Evolutionary conservation across 2,888 invertebrate genomes (phyloP), one percentile per base, ranked within the genome.

Genomic region (Hirtodrosophila cameraria): DNA sequence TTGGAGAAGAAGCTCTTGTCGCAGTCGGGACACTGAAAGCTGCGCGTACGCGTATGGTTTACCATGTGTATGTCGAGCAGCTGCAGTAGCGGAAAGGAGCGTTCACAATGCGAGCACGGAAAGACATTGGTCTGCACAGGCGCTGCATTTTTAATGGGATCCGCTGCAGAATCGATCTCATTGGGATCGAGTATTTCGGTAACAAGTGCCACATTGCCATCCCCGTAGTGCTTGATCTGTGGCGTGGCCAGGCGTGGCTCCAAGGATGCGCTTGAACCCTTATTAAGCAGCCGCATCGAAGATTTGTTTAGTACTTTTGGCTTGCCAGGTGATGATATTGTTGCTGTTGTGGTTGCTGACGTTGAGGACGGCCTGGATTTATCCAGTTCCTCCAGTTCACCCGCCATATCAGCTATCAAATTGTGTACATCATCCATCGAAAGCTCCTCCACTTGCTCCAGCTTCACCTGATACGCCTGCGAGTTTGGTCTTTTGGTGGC

Each of bases 1-100:
- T 94, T 95, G 2, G 93, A 92, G 88, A 94, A 95, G 66, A 90
- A 95, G 81, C 93, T 93, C 38, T 92, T 92, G 0, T 92, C 92
- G 76, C 94, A 94, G n/a, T 92, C 89, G 0, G 92, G 88, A 81
- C 95, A 95, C 25, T 91, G 89, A 59, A 93, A 93, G 42, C 91
- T 93, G 23, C 94, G 92, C 55, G 92, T 93, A 2, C 95, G 91
- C 58, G 92, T 92, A 59, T 95, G 95, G 73, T 93, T 93, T 8
- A 92, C 91, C 66, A 93, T 90, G 81, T 96, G 96, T 42, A 95
- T 90, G 25, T 94, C 93, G 0, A 95, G 91, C 20, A 95, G 89
- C 76, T 95, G 95, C 57, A 93, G 92, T 46, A 95, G 88, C 0
- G 95, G 94, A 82, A 95, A 96, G 0, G 94, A 93, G 36, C 94